Base-by-base conservation (phyloP, 2,113 vertebrate genomes). In the Martes martes region DNA sequence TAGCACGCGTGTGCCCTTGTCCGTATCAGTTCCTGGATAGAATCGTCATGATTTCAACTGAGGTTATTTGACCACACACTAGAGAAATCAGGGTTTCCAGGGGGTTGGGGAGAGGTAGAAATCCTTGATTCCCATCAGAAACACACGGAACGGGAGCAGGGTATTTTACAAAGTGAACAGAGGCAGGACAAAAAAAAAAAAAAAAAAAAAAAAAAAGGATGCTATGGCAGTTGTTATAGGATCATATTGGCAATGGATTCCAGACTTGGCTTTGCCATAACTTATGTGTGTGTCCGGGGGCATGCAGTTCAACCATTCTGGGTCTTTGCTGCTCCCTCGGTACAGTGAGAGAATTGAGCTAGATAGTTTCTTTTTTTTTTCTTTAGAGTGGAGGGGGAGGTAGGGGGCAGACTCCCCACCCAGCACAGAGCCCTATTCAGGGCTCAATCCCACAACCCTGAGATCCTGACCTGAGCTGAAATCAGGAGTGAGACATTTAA, bases 241-340 rank as follows among this genome's bases (percentile, higher is more conserved):
- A 39, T 15, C 19, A 13, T 18, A 23, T 47, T 47, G 74, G 42
- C 71, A 42, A 11, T 9, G 2, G 31, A 36, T 39, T 87, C 78
- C 39, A 52, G 31, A 28, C 11, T 21, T 33, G 50, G 47, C 31
- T 87, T 65, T 39, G 14, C 31, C 28, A 1, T 79, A 24, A 36
- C n/a, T 24, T 63, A 47, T 0, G 0, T 2, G n/a, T n/a, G 4
- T 0, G 1, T 71, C 52, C 55, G 7, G 7, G n/a, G 52, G 18
- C 0, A 0, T 11, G 36, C 42, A 2, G 5, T 36, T 50, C 4
- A 4, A 3, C 52, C n/a, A 2, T 13, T 18, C 33, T 36, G 31
- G 42, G 89, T 33, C 26, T 52, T 59, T 21, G 9, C 4, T 45
- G 3, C 50, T 78, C 80, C 55, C 73, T 67, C 3, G 4, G 1